These are phyloP conservation scores for Siniperca knerii DNA, from an alignment of 2,113 vertebrate genomes.

Conservation along the genomic window DNA sequence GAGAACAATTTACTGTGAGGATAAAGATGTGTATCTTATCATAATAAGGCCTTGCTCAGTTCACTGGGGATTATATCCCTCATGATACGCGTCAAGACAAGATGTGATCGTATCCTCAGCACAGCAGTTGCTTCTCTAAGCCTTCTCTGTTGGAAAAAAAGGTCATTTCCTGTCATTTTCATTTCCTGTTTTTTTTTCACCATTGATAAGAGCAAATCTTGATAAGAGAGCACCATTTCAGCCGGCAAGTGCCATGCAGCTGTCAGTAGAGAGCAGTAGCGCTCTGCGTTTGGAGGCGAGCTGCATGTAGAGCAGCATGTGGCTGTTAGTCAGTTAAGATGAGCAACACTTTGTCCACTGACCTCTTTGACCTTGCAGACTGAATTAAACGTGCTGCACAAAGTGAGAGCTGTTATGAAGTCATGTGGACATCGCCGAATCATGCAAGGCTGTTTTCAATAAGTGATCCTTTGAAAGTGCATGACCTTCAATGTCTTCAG, in stretches of 20 bases:
- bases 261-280: constrained; percentile 83
- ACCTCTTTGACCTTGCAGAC: constrained; percentile 77
- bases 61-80: constrained; percentile 67
- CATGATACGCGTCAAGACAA: constrained; percentile 34
- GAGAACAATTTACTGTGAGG: constrained; percentile 68
- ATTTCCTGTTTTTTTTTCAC: background rate
- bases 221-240: background rate
- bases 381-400: constrained; percentile 63
- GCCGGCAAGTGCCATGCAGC: constrained; percentile 12
- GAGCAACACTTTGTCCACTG: constrained; percentile 74
- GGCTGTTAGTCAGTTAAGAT: constrained; percentile 57
- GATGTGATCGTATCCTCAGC: constrained; percentile 46
- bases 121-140: constrained; percentile 15
- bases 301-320: constrained; percentile 10
- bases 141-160: background rate
- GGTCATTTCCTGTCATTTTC: constrained; percentile 18
- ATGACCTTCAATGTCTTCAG: constrained; percentile 64
- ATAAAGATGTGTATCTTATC: constrained; percentile 70
- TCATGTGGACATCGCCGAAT: constrained; percentile 44
- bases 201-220: constrained; percentile 3
- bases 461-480: constrained; percentile 42
- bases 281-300: constrained; percentile 44
- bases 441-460: constrained; percentile 43
- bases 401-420: constrained; percentile 53
- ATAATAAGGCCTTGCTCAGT: constrained; percentile 59